Evolutionary conservation across 1,140 invertebrate species (phyloP), one percentile per base, ranked within the genome.

Genomic region (Drosophila auraria): DNA sequence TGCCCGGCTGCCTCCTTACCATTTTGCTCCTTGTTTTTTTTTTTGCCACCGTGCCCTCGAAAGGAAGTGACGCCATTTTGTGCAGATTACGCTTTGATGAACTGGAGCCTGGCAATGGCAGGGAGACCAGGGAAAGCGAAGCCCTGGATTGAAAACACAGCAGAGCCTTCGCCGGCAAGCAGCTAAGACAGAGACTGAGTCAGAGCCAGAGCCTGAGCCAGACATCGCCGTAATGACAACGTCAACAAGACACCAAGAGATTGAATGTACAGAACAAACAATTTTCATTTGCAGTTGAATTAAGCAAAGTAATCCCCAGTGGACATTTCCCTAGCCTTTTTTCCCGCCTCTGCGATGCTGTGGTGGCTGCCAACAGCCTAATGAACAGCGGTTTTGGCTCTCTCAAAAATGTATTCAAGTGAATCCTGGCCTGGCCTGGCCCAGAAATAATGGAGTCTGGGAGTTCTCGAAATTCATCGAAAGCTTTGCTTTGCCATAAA

Each of bases 241-340:
- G 81, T 83, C 81, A 83, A 83, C 81, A 83, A 65, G 81, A 83
- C 77, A 73, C 81, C 71, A 73, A 80, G 86, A 89, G 84, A 90
- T 89, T 90, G 81, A 89, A 89, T 90, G 90, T 89, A 84, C 84
- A 83, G 78, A 89, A 89, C 86, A 89, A 89, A 89, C 84, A 90
- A 83, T 89, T 89, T 89, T 89, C 84, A 89, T 89, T 89, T 89
- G 84, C 84, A 89, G 81, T 89, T 89, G 86, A 89, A 90, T 89
- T 89, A 89, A 84, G 86, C 84, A 89, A 89, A 89, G 84, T 89
- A 89, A 89, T 89, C 84, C 84, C 84, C 61, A 51, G 84, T 84
- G 84, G 83, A 89, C 62, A 81, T 68, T 81, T 63, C 36, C 36
- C 71, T 45, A 47, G 11, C 25, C 58, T 44, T 57, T 59, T 49